Conservation (phyloP, 1,140 invertebrate species). For the Venturia canescens region DNA sequence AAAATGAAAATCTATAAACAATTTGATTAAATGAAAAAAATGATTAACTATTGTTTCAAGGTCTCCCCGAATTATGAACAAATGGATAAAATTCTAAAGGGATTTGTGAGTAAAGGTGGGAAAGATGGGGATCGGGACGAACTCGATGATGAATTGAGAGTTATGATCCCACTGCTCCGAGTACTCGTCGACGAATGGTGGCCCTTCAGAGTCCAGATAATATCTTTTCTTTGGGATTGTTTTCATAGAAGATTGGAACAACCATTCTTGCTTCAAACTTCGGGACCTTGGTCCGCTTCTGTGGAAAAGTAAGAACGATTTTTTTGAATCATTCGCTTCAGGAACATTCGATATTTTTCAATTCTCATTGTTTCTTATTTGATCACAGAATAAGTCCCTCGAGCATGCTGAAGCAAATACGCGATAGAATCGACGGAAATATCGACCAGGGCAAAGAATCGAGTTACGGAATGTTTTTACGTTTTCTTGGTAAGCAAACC, state of each 20-base stretch:
- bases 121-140: slow-evolving; percentile 70
- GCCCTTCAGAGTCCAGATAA: slow-evolving; percentile 69
- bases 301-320: slow-evolving; percentile 68
- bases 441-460: slow-evolving; percentile 68
- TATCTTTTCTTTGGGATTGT: slow-evolving; percentile 75
- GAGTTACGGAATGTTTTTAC: slow-evolving; percentile 74
- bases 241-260: slow-evolving; percentile 74
- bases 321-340: neutral
- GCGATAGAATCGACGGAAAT: slow-evolving; percentile 63
- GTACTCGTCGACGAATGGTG: slow-evolving; percentile 71
- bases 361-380: slow-evolving; percentile 25
- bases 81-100: slow-evolving; percentile 72
- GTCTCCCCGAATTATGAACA: slow-evolving; percentile 63
- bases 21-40: too few relatives aligned
- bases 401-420: slow-evolving; percentile 73
- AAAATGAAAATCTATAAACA: too few relatives aligned
- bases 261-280: slow-evolving; percentile 71
- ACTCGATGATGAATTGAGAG: slow-evolving; percentile 70
- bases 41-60: slow-evolving; percentile 51
- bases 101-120: slow-evolving; percentile 66
- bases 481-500: slow-evolving; percentile 69
- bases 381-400: slow-evolving; percentile 68
- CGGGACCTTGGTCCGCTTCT: slow-evolving; percentile 70
- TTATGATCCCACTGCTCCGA: slow-evolving; percentile 71
- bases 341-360: neutral